Conservation (phyloP, 2,888 invertebrate species). For the Eupithecia vulgata region DNA sequence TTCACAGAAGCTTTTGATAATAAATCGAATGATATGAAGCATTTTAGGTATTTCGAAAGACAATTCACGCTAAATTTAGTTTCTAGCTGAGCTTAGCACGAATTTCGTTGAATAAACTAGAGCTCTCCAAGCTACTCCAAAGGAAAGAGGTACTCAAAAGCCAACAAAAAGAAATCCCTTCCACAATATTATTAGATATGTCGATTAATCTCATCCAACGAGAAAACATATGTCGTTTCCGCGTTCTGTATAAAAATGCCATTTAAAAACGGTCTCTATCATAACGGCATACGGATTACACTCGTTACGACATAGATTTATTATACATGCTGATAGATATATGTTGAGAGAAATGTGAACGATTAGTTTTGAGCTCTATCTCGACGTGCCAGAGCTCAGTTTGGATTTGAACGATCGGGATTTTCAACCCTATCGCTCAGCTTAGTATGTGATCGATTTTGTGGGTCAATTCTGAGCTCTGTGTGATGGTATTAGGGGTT, state of each 20-base stretch:
- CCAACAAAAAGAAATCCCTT: constrained; percentile 36
- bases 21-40: too few species aligned
- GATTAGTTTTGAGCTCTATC: constrained; percentile 24
- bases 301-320: constrained; percentile 10
- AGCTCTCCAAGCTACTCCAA: neutral
- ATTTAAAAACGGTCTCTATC: constrained; percentile 29
- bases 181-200: constrained; percentile 36
- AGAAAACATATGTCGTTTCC: constrained; percentile 39
- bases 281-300: constrained; percentile 17
- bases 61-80: neutral
- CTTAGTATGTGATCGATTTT: constrained; percentile 22
- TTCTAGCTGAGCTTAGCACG: neutral
- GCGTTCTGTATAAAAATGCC: constrained; percentile 36
- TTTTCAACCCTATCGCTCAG: constrained; percentile 14
- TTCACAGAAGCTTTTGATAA: too few species aligned
- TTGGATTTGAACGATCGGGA: constrained; percentile 13
- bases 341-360: neutral
- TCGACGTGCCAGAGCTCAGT: constrained; percentile 11
- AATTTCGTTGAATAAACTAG: neutral
- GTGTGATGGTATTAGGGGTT: constrained; percentile 25
- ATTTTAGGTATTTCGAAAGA: too few species aligned
- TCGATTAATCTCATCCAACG: constrained; percentile 39
- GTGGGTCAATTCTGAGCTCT: constrained; percentile 32
- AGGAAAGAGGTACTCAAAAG: neutral
- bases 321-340: neutral